phyloP scores from a whole-genome alignment of 2,888 invertebrate species.

The Pyrocoelia pectoralis region DNA sequence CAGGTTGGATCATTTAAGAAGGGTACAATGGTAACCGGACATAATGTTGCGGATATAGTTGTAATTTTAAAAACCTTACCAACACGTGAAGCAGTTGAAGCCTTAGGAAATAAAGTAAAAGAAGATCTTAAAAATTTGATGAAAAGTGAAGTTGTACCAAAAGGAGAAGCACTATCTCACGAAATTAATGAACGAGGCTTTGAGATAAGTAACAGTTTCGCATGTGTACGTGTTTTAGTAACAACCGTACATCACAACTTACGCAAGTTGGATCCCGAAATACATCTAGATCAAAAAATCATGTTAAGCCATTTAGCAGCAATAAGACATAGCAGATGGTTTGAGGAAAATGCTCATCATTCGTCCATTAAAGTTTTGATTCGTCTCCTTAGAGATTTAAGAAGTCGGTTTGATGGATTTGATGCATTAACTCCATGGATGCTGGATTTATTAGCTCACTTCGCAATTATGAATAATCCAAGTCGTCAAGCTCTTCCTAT shows the following conservation, averaged over 20 bases:
- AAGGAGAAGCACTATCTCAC: conserved; percentile 65
- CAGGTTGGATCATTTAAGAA: conserved; percentile 99
- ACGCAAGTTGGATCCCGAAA: conserved; percentile 90
- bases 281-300: conserved; percentile 75
- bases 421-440: conserved; percentile 95
- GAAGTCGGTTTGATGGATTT: conserved; percentile 88
- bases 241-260: conserved; percentile 95
- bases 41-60: conserved; percentile 95
- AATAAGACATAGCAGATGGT: conserved; percentile 96
- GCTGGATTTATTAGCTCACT: conserved; percentile 93
- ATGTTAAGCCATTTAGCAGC: conserved; percentile 92
- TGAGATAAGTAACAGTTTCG: conserved; percentile 84
- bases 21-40: conserved; percentile 95
- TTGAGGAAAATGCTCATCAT: conserved; percentile 97
- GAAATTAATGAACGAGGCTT: conserved; percentile 81
- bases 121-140: conserved; percentile 84
- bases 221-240: conserved; percentile 88
- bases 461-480: conserved; percentile 96
- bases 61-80: conserved; percentile 96
- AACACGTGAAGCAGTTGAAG: conserved; percentile 94
- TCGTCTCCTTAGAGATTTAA: conserved; percentile 90
- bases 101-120: conserved; percentile 85
- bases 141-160: conserved; percentile 69
- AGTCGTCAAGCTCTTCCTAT: conserved; percentile 91
- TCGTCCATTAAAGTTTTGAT: conserved; percentile 94